These are phyloP conservation scores for Troides helena DNA, from an alignment of 2,888 invertebrate genomes.

Conservation along the genomic window DNA sequence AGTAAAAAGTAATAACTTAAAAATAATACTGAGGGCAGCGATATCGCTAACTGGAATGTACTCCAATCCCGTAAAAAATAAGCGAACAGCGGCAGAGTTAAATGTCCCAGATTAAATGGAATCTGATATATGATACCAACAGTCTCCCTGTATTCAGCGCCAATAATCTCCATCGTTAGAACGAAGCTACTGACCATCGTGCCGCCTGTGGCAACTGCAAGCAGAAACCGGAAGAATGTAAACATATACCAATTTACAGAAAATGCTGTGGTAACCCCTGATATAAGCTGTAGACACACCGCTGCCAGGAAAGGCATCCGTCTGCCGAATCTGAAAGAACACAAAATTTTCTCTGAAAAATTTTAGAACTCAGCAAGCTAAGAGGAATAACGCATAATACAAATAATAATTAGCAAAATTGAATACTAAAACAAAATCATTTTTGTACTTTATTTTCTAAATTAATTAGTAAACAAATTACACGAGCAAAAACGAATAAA, in stretches of 20 bases:
- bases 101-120: constrained; percentile 85
- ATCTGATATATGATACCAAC: constrained; percentile 85
- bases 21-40: constrained; percentile 82
- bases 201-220: constrained; percentile 89
- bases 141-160: constrained; percentile 82
- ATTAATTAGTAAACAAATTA: too few relatives aligned
- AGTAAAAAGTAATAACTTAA: constrained; percentile 86
- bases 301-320: constrained; percentile 86
- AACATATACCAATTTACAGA: constrained; percentile 85
- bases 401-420: too few relatives aligned
- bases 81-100: constrained; percentile 82
- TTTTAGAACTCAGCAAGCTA: too few relatives aligned
- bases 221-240: constrained; percentile 84
- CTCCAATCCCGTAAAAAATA: constrained; percentile 85
- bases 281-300: constrained; percentile 85
- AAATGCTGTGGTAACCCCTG: constrained; percentile 85
- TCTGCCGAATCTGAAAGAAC: constrained; percentile 84
- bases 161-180: constrained; percentile 84
- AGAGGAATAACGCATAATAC: too few relatives aligned
- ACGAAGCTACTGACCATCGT: constrained; percentile 91
- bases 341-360: neutral
- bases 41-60: constrained; percentile 83
- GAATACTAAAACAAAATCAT: too few relatives aligned
- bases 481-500: too few relatives aligned
- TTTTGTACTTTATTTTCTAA: too few relatives aligned